phyloP scores from a whole-genome alignment of 1,140 invertebrate genomes.

The Eupristina koningsbergeri region DNA sequence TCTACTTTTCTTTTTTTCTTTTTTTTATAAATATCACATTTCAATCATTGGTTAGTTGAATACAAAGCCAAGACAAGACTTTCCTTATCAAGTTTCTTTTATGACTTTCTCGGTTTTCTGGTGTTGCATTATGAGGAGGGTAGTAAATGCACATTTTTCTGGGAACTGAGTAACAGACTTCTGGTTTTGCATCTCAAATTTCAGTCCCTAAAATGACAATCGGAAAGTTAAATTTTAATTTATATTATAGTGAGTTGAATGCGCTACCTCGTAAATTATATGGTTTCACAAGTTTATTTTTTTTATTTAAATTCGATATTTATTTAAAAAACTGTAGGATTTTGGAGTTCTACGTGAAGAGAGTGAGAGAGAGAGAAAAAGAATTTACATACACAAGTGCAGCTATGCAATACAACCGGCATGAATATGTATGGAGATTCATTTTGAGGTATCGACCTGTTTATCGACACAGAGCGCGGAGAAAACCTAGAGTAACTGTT shows the following conservation, averaged over 20 bases:
- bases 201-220: background rate
- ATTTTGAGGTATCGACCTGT: too few relatives aligned
- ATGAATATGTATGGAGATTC: too few relatives aligned
- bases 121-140: background rate
- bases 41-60: background rate
- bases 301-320: too few relatives aligned
- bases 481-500: too few relatives aligned
- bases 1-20: background rate
- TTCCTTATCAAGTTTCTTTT: conserved; percentile 27
- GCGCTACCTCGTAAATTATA: background rate
- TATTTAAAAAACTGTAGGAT: too few relatives aligned
- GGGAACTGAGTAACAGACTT: background rate
- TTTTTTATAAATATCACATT: background rate
- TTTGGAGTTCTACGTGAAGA: too few relatives aligned
- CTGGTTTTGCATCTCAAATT: background rate
- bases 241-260: background rate
- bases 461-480: too few relatives aligned
- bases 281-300: background rate
- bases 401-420: too few relatives aligned
- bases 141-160: background rate
- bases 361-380: too few relatives aligned
- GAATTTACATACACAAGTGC: too few relatives aligned
- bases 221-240: conserved; percentile 1
- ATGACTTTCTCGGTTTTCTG: background rate
- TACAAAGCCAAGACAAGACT: background rate